Base-by-base conservation (phyloP, 2,888 invertebrate genomes). In the Calameuta filiformis region DNA sequence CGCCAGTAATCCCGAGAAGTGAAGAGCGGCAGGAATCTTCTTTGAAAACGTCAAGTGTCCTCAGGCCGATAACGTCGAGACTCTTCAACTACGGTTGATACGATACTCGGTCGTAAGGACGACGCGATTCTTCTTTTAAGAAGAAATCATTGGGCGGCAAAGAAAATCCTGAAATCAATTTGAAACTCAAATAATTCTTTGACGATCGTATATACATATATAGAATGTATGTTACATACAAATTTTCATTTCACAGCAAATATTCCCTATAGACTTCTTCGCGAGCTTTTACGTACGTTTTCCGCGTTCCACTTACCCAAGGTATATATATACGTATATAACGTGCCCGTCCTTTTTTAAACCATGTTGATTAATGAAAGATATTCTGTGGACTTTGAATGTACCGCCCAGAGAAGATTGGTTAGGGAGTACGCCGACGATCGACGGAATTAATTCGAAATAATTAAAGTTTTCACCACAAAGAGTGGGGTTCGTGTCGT, bases 21-120 rank as follows among this genome's bases (percentile, higher is more conserved):
- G 40, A 23, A 56, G 81, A 77, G 79, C 30, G 75, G 68, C 40
- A 77, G 76, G 75, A 83, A 82, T 78, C 75, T 81, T 75, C 81
- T 80, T 80, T 79, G 56, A 69, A 78, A 83, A 80, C 68, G 35
- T 37, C 76, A 35, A 37, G 31, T 68, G 56, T 77, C 69, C 79
- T 74, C 74, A 71, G 71, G 34, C 75, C 68, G 56, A 56, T 56
- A 56, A 56, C 56, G 23, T 56, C 56, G 23, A 56, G 56, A 56
- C 23, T 56, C 56, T 23, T 56, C 23, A 23, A 6, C 23, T 9
- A 23, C 0, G 56, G 23, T 23, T 56, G 56, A 56, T 56, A 56
- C 23, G 56, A 23, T 23, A 23, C 56, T 56, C 23, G 23, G 23
- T 56, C 0, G 9, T 9, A 9, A 23, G 23, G 23, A 56, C 23